These are phyloP conservation scores for Hapalemur alaotrensis DNA, from an alignment of 2,797 vertebrate species.

Conservation along the genomic window DNA sequence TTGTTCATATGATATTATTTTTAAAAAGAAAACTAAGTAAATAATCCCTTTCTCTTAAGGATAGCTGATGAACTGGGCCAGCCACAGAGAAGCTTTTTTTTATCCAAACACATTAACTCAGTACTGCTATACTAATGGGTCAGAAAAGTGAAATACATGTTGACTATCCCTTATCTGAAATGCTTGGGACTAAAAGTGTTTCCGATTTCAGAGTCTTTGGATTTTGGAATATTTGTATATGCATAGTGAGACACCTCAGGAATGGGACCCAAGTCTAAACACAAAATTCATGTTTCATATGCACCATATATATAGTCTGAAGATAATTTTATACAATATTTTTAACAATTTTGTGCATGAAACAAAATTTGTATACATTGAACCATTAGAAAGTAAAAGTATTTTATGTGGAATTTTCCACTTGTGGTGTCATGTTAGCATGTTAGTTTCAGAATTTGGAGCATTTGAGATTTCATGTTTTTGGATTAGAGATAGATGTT, in stretches of 20 bases:
- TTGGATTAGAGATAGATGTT: background rate
- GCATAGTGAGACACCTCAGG: too few relatives aligned
- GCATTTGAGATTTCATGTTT: background rate
- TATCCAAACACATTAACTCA: background rate
- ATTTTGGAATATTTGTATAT: background rate
- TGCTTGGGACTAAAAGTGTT: background rate
- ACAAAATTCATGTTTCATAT: background rate
- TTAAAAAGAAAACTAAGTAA: background rate
- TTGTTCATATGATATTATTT: background rate
- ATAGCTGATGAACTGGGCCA: background rate
- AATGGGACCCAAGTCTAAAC: background rate
- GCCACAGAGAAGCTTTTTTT: background rate
- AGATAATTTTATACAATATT: background rate
- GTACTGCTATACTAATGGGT: background rate
- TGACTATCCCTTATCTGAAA: background rate
- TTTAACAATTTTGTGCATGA: too few relatives aligned
- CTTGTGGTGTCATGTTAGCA: too few relatives aligned
- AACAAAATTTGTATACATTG: too few relatives aligned
- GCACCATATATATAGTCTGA: background rate
- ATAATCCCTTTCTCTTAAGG: background rate
- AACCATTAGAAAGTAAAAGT: too few relatives aligned
- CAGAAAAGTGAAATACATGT: background rate
- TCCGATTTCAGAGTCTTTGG: background rate
- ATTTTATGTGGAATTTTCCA: too few relatives aligned
- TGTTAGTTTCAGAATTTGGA: background rate